Percentiles rank a stretch among this genome's conserved stretches.
Conservation (phyloP, 2,113 vertebrate species). For the Polypterus senegalus region DNA sequence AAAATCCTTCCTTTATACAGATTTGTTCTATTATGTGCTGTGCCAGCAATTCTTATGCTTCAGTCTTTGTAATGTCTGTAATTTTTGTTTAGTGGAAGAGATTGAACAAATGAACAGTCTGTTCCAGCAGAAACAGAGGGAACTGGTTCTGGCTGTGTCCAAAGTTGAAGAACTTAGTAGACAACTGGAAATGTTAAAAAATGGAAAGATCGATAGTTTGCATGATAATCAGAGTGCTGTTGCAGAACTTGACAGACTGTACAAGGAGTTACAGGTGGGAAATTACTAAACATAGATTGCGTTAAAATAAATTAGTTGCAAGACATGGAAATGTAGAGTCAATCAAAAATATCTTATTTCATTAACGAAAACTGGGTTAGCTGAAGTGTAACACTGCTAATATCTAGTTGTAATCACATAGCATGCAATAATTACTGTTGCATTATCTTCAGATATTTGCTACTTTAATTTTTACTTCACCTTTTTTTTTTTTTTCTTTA, state of each 20-base stretch:
- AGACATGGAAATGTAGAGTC: no score
- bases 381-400: no score
- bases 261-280: slow-evolving; percentile 89
- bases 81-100: slow-evolving; percentile 69
- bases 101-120: slow-evolving; percentile 96
- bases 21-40: no score
- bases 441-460: no score
- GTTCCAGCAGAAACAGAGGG: slow-evolving; percentile 93
- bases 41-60: background rate
- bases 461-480: no score
- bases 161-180: slow-evolving; percentile 87
- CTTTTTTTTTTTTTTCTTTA: no score
- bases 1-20: no score
- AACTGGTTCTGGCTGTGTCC: slow-evolving; percentile 76
- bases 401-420: no score
- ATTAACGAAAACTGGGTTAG: no score
- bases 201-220: slow-evolving; percentile 71
- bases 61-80: background rate
- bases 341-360: no score
- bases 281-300: background rate
- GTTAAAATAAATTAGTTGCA: background rate
- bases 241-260: slow-evolving; percentile 83
- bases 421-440: no score
- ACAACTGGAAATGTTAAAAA: slow-evolving; percentile 91
- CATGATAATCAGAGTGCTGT: slow-evolving; percentile 78